These are phyloP conservation scores for Rhabdornis inornatus DNA, from an alignment of 2,113 vertebrate species.

Conservation along the genomic window DNA sequence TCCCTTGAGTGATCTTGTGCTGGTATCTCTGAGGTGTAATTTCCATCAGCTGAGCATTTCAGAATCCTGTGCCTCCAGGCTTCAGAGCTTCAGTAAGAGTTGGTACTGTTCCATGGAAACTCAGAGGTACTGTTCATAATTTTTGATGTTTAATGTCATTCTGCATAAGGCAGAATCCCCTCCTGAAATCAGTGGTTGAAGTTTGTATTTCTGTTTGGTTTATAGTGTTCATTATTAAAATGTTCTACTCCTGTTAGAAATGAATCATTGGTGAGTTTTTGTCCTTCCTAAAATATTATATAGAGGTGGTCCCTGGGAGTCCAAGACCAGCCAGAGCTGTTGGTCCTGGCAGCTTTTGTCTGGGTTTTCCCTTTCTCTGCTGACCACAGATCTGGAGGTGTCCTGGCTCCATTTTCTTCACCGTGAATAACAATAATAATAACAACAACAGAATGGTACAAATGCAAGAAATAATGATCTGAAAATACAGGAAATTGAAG, in stretches of 20 bases:
- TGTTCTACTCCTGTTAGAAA: not conserved
- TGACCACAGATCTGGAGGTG: not conserved
- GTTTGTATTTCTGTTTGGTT: not conserved
- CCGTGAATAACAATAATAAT: not conserved
- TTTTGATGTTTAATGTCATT: not conserved
- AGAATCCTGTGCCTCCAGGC: not conserved
- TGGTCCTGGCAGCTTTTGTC: not conserved
- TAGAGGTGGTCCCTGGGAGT: not conserved
- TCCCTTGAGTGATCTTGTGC: not conserved
- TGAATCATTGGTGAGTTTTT: not conserved
- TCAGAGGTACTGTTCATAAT: not conserved
- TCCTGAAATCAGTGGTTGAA: not conserved
- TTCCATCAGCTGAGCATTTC: not conserved
- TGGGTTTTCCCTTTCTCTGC: not conserved
- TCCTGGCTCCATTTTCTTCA: not conserved
- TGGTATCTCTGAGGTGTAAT: not conserved
- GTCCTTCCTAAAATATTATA: not conserved
- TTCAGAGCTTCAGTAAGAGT: not conserved
- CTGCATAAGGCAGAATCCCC: not conserved
- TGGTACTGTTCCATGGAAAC: not conserved
- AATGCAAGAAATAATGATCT: not conserved
- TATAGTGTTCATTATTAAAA: constrained; percentile 14
- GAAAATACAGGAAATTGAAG: not conserved
- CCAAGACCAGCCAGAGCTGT: not conserved
- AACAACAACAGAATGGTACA: not conserved